Percentiles rank a stretch among this genome's conserved stretches.
phyloP scores from a whole-genome alignment of 1,140 invertebrate species.

The Pseudomyrmex cubaensis region DNA sequence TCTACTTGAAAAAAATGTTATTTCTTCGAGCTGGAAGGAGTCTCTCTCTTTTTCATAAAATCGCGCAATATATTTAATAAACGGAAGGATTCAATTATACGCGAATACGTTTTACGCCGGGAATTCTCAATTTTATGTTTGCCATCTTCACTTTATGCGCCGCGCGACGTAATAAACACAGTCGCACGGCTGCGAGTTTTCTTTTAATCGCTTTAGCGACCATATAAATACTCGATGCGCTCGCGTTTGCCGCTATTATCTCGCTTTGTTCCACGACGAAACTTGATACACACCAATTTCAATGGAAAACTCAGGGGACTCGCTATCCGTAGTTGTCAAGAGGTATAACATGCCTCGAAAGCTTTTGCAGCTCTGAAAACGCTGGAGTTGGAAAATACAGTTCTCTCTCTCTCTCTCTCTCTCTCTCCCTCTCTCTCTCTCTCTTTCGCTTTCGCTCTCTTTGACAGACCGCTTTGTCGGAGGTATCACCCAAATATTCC shows the following conservation, averaged over 20 bases:
- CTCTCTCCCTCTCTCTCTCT: no score
- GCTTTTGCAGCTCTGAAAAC: not conserved
- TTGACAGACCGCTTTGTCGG: not conserved
- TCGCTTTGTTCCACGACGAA: no score
- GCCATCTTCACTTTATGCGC: not conserved
- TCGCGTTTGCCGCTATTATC: not conserved
- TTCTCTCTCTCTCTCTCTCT: no score
- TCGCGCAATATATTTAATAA: slow-evolving; percentile 31
- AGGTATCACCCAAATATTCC: slow-evolving; percentile 54
- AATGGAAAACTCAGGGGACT: not conserved
- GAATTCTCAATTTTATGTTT: not conserved
- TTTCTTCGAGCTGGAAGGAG: slow-evolving; percentile 16
- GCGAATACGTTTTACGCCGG: not conserved
- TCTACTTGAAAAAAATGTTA: slow-evolving; percentile 33
- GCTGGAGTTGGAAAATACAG: not conserved
- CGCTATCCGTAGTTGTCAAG: not conserved
- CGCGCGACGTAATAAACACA: not conserved
- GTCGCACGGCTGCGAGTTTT: not conserved
- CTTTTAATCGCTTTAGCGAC: slow-evolving; percentile 14
- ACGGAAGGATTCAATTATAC: not conserved
- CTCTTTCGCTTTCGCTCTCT: not conserved
- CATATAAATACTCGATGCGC: not conserved
- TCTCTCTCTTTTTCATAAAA: not conserved
- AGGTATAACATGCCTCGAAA: not conserved
- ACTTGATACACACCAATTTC: not conserved